A percentile compares a stretch with the other conserved stretches of the same genome.
Evolutionary conservation across 2,797 vertebrate genomes (phyloP).

Genomic region (Sebastes diaconus): DNA sequence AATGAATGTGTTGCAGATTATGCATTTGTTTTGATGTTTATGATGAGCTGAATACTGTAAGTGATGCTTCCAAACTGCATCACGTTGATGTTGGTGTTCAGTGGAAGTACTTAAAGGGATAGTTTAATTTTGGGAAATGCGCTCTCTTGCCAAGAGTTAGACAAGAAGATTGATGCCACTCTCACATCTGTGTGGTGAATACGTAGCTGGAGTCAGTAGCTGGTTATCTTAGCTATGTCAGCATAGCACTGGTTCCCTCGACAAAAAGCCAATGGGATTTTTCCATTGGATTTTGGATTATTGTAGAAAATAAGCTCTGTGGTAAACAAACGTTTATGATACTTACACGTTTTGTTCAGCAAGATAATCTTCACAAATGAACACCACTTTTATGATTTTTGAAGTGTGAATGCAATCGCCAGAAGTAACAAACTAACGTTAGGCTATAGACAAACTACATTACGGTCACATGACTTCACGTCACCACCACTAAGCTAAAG

Average conservation of each 20-base stretch:
- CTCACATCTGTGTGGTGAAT: not conserved
- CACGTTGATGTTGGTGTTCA: slow-evolving; percentile 27
- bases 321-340: too few species aligned
- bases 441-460: fast-evolving
- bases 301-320: too few species aligned
- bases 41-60: slow-evolving; percentile 55
- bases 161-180: not conserved
- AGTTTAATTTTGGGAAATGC: slow-evolving; percentile 6
- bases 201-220: not conserved
- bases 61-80: slow-evolving; percentile 34
- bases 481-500: too few species aligned
- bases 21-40: slow-evolving; percentile 37
- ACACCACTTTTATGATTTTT: too few species aligned
- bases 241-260: too few species aligned
- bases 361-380: too few species aligned
- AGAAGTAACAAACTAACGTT: too few species aligned
- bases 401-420: too few species aligned
- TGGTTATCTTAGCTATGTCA: not conserved
- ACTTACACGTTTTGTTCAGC: too few species aligned
- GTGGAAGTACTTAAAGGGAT: slow-evolving; percentile 20
- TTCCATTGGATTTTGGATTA: too few species aligned
- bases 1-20: slow-evolving; percentile 69
- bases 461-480: too few species aligned
- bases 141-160: not conserved
- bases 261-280: too few species aligned